phyloP scores from a whole-genome alignment of 2,797 vertebrate species.

The Choloepus didactylus region DNA sequence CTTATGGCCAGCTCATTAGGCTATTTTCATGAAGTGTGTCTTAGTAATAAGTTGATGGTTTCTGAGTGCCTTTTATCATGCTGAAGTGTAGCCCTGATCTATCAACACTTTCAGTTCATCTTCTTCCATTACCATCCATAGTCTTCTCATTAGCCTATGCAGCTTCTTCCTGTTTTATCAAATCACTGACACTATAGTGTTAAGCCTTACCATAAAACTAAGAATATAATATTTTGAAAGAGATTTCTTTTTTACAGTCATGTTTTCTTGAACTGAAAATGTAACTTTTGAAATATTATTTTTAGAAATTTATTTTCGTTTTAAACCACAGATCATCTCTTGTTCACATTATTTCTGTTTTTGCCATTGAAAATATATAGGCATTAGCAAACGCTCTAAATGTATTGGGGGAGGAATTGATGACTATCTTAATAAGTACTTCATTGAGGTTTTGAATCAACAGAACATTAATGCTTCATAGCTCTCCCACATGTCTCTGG shows the following conservation, averaged over 20 bases:
- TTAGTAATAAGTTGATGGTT: not conserved
- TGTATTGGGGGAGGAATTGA: not conserved
- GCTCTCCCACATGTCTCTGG: not conserved
- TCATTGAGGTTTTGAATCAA: not conserved
- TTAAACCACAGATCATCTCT: not conserved
- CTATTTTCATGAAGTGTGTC: not conserved
- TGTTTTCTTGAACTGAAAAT: constrained; percentile 24
- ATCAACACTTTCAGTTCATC: not conserved
- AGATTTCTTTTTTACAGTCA: not conserved
- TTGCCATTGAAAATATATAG: not conserved
- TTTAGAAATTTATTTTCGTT: constrained; percentile 10
- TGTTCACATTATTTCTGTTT: not conserved
- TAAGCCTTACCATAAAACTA: not conserved
- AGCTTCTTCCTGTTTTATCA: no score
- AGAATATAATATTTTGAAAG: not conserved
- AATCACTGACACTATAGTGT: not conserved
- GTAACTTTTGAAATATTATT: not conserved
- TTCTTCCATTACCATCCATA: not conserved
- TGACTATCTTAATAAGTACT: not conserved
- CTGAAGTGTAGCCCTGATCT: not conserved
- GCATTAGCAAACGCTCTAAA: not conserved
- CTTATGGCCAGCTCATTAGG: not conserved
- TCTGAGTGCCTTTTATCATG: not conserved
- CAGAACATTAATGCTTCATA: not conserved
- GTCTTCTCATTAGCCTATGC: no score